These are phyloP conservation scores for Episyrphus balteatus DNA, from an alignment of 1,140 invertebrate species.

Conservation along the genomic window DNA sequence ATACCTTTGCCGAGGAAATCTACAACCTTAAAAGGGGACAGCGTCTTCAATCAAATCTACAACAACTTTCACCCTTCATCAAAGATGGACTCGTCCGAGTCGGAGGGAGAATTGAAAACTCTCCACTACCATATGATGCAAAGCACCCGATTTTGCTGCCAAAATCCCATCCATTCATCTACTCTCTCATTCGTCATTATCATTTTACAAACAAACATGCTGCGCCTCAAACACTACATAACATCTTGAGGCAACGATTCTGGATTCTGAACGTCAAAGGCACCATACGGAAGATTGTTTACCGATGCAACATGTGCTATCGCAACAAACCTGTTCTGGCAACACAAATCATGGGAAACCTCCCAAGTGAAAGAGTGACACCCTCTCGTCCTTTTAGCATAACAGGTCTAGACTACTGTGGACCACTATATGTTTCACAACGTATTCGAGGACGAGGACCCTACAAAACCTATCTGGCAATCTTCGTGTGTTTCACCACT, in stretches of 20 bases:
- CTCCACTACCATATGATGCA: too few species aligned
- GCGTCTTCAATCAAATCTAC: too few species aligned
- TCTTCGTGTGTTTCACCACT: conserved; percentile 15
- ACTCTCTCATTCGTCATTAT: conserved; percentile 24
- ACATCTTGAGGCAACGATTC: conserved; percentile 11
- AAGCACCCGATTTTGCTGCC: too few species aligned
- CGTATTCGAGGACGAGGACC: background rate
- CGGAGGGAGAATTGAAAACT: too few species aligned
- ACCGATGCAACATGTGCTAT: conserved; percentile 27
- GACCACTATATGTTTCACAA: conserved; percentile 15
- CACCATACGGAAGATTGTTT: conserved; percentile 11
- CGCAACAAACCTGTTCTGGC: conserved; percentile 12
- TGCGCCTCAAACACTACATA: conserved; percentile 21
- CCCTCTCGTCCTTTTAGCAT: conserved; percentile 17
- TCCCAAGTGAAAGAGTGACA: conserved; percentile 11
- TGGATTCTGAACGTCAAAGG: conserved; percentile 23
- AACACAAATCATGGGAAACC: conserved; percentile 25
- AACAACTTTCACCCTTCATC: too few species aligned
- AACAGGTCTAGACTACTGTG: conserved; percentile 27
- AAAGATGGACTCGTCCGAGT: too few species aligned
- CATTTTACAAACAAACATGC: conserved; percentile 27
- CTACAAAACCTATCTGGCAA: conserved; percentile 5
- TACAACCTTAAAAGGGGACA: too few species aligned
- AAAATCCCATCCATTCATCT: conserved; percentile 27
- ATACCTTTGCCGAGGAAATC: too few species aligned